Conservation (phyloP, 2,888 invertebrate genomes). For the Hirudinaria manillensis region DNA sequence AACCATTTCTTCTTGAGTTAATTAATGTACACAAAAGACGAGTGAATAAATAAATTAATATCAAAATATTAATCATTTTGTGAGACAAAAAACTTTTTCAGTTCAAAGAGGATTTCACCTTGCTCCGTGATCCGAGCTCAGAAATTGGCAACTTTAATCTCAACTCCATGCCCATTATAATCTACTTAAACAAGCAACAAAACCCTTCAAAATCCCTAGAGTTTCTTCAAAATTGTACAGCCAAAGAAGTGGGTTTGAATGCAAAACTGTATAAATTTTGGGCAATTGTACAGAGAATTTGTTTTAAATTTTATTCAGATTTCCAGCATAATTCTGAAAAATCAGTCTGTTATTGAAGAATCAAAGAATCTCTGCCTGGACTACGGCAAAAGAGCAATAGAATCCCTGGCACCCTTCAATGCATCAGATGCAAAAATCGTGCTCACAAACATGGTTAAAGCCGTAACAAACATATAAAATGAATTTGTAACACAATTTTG, state of each 20-base stretch:
- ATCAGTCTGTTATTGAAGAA: constrained; percentile 42
- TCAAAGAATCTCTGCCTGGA: constrained; percentile 44
- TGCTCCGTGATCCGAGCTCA: not conserved
- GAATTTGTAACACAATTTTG: too few relatives aligned
- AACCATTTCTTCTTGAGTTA: too few relatives aligned
- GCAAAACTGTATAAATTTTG: not conserved
- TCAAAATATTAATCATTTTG: too few relatives aligned
- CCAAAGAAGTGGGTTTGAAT: not conserved
- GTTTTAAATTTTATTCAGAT: constrained; percentile 5
- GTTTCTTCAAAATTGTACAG: not conserved
- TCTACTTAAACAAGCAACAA: constrained; percentile 15
- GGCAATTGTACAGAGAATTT: not conserved
- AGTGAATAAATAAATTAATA: too few relatives aligned
- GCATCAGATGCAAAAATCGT: constrained; percentile 77
- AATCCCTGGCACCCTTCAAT: constrained; percentile 69
- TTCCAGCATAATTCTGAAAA: not conserved
- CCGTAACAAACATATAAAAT: constrained; percentile 36
- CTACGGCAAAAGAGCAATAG: constrained; percentile 61
- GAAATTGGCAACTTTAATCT: not conserved
- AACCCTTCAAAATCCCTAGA: not conserved
- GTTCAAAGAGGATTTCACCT: constrained; percentile 18
- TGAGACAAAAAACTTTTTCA: not conserved
- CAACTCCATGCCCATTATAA: constrained; percentile 5
- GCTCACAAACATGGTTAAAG: constrained; percentile 67
- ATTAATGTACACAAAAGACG: too few relatives aligned